phyloP scores from a whole-genome alignment of 2,113 vertebrate species.

The Triplophysa siluroides region DNA sequence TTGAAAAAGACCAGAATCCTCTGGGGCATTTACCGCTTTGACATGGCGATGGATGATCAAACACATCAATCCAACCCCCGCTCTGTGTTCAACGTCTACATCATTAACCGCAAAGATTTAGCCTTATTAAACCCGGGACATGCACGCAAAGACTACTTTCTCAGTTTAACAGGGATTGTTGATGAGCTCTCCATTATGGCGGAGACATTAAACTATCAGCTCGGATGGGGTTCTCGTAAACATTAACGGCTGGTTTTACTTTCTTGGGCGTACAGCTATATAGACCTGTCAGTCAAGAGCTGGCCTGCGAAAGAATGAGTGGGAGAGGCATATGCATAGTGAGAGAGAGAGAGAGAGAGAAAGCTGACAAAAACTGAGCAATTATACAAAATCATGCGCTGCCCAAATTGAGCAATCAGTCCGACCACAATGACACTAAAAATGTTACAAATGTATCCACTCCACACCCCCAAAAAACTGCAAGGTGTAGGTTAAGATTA shows the following conservation, averaged over 20 bases:
- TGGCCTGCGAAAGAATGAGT: background rate
- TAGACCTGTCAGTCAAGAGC: slow-evolving; percentile 44
- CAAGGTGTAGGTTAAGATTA: background rate
- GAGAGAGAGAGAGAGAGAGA: slow-evolving; percentile 27
- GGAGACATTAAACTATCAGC: slow-evolving; percentile 43
- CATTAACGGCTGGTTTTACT: slow-evolving; percentile 47
- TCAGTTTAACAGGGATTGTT: slow-evolving; percentile 27
- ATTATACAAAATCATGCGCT: slow-evolving; percentile 62
- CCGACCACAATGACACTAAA: slow-evolving; percentile 30
- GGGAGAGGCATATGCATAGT: too few relatives aligned
- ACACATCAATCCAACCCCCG: slow-evolving; percentile 25
- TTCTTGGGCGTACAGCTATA: slow-evolving; percentile 28
- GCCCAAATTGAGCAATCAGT: slow-evolving; percentile 60
- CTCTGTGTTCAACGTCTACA: background rate
- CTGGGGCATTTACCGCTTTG: slow-evolving; percentile 17
- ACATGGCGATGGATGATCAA: slow-evolving; percentile 37
- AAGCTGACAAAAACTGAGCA: slow-evolving; percentile 54
- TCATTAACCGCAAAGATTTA: slow-evolving; percentile 3
- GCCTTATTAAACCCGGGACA: slow-evolving; percentile 25
- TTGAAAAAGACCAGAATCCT: slow-evolving; percentile 35
- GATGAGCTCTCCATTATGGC: slow-evolving; percentile 34
- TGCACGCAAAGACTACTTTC: slow-evolving; percentile 46
- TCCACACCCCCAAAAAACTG: background rate
- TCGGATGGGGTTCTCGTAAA: slow-evolving; percentile 40
- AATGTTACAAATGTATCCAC: slow-evolving; percentile 5